Percentiles rank a stretch among this genome's conserved stretches.
phyloP scores from a whole-genome alignment of 2,113 vertebrate genomes.

The Phylloscopus trochilus region DNA sequence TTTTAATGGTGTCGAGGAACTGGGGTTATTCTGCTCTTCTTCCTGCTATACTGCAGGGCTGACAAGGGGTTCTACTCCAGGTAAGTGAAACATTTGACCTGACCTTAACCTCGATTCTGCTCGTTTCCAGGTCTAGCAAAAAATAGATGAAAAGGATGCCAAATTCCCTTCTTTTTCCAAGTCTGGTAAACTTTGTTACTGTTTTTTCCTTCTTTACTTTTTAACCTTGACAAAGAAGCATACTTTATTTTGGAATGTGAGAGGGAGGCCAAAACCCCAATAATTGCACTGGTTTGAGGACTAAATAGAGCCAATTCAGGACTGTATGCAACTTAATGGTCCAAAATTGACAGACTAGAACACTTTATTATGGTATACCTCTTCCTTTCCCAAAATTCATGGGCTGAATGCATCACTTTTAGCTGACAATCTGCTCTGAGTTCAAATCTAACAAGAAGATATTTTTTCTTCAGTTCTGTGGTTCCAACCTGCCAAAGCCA shows the following conservation, averaged over 20 bases:
- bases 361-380: background rate
- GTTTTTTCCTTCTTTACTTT: background rate
- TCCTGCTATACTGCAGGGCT: background rate
- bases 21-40: background rate
- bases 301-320: background rate
- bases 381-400: background rate
- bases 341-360: background rate
- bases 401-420: background rate
- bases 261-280: accelerated
- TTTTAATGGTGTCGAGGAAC: background rate
- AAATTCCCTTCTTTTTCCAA: background rate
- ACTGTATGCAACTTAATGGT: background rate
- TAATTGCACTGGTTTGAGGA: background rate
- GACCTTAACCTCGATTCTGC: background rate
- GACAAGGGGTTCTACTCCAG: background rate
- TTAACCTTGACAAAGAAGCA: background rate
- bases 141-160: background rate
- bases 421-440: background rate
- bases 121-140: background rate
- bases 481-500: background rate
- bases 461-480: background rate
- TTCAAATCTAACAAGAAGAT: background rate
- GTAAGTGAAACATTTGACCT: background rate
- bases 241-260: background rate
- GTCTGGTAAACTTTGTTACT: background rate